Evolutionary conservation across 2,113 vertebrate genomes (phyloP), one percentile per base, ranked within the genome.

Genomic region (Sapajus apella): DNA sequence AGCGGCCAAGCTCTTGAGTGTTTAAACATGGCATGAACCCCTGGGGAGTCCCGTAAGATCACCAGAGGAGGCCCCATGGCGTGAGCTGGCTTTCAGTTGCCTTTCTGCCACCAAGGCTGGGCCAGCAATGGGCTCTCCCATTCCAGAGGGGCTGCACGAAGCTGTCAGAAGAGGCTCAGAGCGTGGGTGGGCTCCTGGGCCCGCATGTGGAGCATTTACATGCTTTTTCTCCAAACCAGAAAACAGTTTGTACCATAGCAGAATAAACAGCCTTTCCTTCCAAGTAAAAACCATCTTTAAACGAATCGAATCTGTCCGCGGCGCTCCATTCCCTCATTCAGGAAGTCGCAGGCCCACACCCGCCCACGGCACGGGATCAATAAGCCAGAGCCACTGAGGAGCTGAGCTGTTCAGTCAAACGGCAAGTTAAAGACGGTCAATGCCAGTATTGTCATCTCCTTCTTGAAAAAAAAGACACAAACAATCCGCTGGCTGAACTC

Each of bases 371-470:
- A 14, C 87, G 5, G 85, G 95, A 98, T 97, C 97, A 79, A 97
- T 96, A 91, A 86, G 79, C 45, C 83, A 80, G 97, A 98, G 97
- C 40, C 20, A 77, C 94, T 50, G 7, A 81, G 84, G 68, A 81
- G 50, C 56, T 47, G 0, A 97, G 97, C 98, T 92, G 91, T 87
- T 86, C 96, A 84, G 93, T 98, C 98, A 98, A 92, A 97, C 97
- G 96, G 98, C 98, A 98, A 97, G 98, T 98, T 96, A 98, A 98
- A 98, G 93, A 72, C 94, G 94, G 96, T 98, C 98, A 95, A 96
- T 97, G 94, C 89, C 87, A 94, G 97, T 86, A 96, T 75, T 95
- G 96, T 94, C 97, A 92, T 81, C 93, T 96, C 97, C 97, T 96
- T 94, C 96, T 95, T 86, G 89, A 88, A 96, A 96, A 77, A 94